phyloP scores from a whole-genome alignment of 2,888 invertebrate genomes.

The Hypena proboscidalis region DNA sequence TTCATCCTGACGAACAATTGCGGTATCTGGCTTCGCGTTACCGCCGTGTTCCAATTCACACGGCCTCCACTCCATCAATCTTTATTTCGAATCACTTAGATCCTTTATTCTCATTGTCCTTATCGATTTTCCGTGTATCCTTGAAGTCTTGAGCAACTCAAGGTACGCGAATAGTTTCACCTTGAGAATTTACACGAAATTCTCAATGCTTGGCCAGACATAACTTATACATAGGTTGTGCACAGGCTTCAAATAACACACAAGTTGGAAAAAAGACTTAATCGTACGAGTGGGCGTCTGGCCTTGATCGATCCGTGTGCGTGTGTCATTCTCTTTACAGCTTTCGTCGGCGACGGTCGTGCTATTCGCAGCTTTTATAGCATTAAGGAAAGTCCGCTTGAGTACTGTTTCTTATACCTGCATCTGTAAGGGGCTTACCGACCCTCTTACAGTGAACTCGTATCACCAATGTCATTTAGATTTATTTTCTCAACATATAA shows the following conservation, averaged over 20 bases:
- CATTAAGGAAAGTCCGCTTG: conserved; percentile 33
- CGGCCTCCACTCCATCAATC: conserved; percentile 40
- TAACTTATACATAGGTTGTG: conserved; percentile 15
- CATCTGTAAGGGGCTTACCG: conserved; percentile 19
- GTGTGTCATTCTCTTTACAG: conserved; percentile 65
- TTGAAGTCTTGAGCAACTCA: conserved; percentile 45
- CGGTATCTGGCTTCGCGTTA: conserved; percentile 56
- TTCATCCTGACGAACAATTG: conserved; percentile 59
- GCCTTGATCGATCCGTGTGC: conserved; percentile 76
- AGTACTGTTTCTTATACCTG: conserved; percentile 30
- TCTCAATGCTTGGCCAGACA: conserved; percentile 16
- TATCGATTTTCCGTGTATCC: conserved; percentile 53
- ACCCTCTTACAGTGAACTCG: conserved; percentile 29
- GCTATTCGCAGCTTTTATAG: conserved; percentile 48
- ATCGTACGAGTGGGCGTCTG: conserved; percentile 52
- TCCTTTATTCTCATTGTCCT: conserved; percentile 44
- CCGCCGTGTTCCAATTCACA: conserved; percentile 54
- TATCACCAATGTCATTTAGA: conserved; percentile 14
- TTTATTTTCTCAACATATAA: conserved; percentile 9
- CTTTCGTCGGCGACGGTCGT: conserved; percentile 49
- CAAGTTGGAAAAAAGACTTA: conserved; percentile 29
- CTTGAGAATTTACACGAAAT: conserved; percentile 31
- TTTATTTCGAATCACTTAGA: conserved; percentile 45
- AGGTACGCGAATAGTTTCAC: conserved; percentile 34
- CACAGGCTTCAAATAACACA: conserved; percentile 27